These are phyloP conservation scores for Bedellia somnulentella DNA, from an alignment of 2,888 invertebrate genomes.

Conservation along the genomic window DNA sequence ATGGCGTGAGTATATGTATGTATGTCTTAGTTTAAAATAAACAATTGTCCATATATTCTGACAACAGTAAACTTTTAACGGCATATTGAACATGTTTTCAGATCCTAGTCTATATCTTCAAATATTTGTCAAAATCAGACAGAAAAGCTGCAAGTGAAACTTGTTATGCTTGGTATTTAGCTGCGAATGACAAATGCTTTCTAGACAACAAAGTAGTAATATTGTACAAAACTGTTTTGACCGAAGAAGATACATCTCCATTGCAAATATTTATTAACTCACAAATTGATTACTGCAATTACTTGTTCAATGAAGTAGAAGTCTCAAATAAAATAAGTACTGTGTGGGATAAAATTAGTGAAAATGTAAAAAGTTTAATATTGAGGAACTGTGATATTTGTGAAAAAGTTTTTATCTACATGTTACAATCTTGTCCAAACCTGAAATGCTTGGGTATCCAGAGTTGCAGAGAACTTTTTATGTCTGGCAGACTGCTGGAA, in stretches of 20 bases:
- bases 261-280: conserved; percentile 41
- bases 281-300: conserved; percentile 41
- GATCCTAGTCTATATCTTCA: conserved; percentile 67
- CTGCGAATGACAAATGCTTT: conserved; percentile 64
- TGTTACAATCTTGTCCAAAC: conserved; percentile 58
- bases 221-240: conserved; percentile 39
- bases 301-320: conserved; percentile 58
- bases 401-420: conserved; percentile 64
- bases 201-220: conserved; percentile 53
- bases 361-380: conserved; percentile 53
- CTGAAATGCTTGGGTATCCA: conserved; percentile 63
- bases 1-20: not conserved
- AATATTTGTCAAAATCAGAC: conserved; percentile 66
- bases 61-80: no score
- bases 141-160: conserved; percentile 67
- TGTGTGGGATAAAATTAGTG: conserved; percentile 64
- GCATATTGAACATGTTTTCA: no score
- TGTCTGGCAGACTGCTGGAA: conserved; percentile 71
- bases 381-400: conserved; percentile 65
- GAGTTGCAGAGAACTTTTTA: conserved; percentile 70
- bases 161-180: conserved; percentile 68
- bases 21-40: not conserved
- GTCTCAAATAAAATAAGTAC: conserved; percentile 43
- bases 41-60: not conserved
- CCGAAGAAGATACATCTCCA: conserved; percentile 35